Percentiles rank a stretch among this genome's conserved stretches.
phyloP scores from a whole-genome alignment of 2,113 vertebrate species.

The Periophthalmodon schlosseri region DNA sequence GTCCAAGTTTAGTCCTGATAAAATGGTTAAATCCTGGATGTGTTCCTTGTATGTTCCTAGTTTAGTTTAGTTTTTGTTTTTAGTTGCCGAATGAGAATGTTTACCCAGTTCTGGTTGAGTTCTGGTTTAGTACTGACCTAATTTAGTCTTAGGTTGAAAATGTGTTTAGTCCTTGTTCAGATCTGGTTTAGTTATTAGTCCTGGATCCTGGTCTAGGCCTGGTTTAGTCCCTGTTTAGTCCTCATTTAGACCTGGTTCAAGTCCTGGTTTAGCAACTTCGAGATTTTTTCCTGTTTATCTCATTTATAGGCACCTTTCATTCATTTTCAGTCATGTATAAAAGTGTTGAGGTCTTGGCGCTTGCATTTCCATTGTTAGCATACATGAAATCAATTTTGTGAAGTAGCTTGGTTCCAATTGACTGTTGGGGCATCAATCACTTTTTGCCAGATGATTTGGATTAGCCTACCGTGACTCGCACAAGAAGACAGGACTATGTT shows the following conservation, averaged over 20 bases:
- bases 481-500: conserved; percentile 50
- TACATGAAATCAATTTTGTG: conserved; percentile 83
- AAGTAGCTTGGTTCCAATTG: conserved; percentile 81
- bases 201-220: not conserved
- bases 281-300: conserved; percentile 33
- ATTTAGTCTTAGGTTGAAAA: too few relatives aligned
- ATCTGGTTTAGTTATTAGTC: not conserved
- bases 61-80: too few relatives aligned
- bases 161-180: too few relatives aligned
- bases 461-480: conserved; percentile 63
- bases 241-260: not conserved
- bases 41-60: too few relatives aligned
- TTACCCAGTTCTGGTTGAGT: not conserved
- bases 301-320: conserved; percentile 77
- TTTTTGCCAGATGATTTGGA: conserved; percentile 73
- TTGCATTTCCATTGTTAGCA: conserved; percentile 73
- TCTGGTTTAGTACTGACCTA: not conserved
- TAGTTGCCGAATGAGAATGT: too few relatives aligned
- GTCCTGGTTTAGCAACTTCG: not conserved
- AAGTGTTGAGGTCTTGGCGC: conserved; percentile 75
- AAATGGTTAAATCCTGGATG: too few relatives aligned
- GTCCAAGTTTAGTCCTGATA: too few relatives aligned
- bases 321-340: conserved; percentile 37
- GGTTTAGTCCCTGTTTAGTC: not conserved
- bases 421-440: conserved; percentile 83